These are phyloP conservation scores for Chrosomus eos DNA, from an alignment of 2,797 vertebrate genomes.

Conservation along the genomic window DNA sequence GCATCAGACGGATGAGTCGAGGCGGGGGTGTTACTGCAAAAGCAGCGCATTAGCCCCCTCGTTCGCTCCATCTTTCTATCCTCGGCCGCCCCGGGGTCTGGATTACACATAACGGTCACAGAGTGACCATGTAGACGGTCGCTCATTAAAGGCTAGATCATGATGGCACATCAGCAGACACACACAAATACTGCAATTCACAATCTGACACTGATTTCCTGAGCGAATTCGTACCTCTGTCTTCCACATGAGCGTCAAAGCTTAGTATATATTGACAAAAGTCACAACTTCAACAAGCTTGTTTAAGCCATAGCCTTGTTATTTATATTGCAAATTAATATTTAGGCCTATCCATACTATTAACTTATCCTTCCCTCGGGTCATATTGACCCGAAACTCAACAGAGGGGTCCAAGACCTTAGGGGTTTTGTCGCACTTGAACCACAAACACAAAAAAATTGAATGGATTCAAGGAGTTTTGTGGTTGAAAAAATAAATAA, in stretches of 20 bases:
- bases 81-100: slow-evolving; percentile 20
- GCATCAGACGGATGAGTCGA: slow-evolving; percentile 77
- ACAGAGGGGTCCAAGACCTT: no score
- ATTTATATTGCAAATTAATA: background rate
- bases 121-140: slow-evolving; percentile 24
- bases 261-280: background rate
- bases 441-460: no score
- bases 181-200: background rate
- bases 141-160: slow-evolving; percentile 46
- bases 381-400: no score
- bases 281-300: background rate
- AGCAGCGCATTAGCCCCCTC: slow-evolving; percentile 69
- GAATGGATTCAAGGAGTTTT: no score
- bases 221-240: background rate
- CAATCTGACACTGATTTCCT: background rate
- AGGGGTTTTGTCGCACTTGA: no score
- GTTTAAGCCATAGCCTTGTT: background rate
- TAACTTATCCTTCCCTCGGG: background rate
- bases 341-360: background rate
- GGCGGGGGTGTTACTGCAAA: slow-evolving; percentile 73
- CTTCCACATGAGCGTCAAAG: background rate
- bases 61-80: slow-evolving; percentile 14
- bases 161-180: slow-evolving; percentile 5
- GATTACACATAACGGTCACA: slow-evolving; percentile 36
- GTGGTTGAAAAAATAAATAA: no score